Evolutionary conservation across 2,888 invertebrate genomes (phyloP).

Genomic region (Schrankia costaestrigalis): DNA sequence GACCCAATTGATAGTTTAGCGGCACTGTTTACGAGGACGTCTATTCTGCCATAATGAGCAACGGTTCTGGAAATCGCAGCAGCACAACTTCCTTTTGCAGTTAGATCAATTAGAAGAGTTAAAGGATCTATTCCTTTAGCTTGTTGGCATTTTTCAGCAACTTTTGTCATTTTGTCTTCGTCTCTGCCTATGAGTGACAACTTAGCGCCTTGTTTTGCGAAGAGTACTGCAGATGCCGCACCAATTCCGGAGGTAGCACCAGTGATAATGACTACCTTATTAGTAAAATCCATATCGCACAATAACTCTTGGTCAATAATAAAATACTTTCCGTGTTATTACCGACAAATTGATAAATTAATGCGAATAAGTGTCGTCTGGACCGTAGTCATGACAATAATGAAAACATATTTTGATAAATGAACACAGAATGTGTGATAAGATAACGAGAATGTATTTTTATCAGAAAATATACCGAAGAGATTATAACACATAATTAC

Average conservation of each 20-base stretch:
- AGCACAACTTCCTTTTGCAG: constrained; percentile 82
- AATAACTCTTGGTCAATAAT: neutral
- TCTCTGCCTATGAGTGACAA: constrained; percentile 54
- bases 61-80: constrained; percentile 84
- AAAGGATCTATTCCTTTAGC: constrained; percentile 34
- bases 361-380: too few relatives aligned
- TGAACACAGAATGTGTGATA: too few relatives aligned
- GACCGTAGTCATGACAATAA: too few relatives aligned
- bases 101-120: constrained; percentile 79
- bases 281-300: constrained; percentile 45
- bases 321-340: neutral
- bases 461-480: too few relatives aligned
- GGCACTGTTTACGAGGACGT: constrained; percentile 90
- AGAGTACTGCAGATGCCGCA: constrained; percentile 48
- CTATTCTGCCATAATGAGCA: constrained; percentile 82
- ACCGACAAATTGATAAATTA: too few relatives aligned
- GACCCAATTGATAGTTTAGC: constrained; percentile 85
- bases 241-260: constrained; percentile 63
- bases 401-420: too few relatives aligned
- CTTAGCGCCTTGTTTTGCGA: constrained; percentile 48
- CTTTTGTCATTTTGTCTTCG: constrained; percentile 40
- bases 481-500: too few relatives aligned
- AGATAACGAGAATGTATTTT: too few relatives aligned
- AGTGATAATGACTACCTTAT: constrained; percentile 57
- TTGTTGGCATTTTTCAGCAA: constrained; percentile 38